Percentiles rank a stretch among this genome's conserved stretches.
phyloP scores from a whole-genome alignment of 2,113 vertebrate species.

The Sorex fumeus region DNA sequence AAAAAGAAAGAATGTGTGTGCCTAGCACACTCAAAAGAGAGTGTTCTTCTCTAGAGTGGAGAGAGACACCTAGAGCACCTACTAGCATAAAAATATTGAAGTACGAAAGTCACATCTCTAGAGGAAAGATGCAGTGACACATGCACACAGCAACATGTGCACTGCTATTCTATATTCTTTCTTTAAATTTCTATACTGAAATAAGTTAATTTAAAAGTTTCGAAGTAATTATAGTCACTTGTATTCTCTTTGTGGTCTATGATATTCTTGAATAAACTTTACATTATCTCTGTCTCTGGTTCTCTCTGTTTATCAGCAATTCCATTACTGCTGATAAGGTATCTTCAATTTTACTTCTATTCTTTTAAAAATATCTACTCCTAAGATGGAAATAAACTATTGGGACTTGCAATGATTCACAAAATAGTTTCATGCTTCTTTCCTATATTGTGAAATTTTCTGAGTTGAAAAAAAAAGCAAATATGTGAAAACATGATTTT shows the following conservation, averaged over 20 bases:
- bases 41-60: too few species aligned
- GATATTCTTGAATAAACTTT: background rate
- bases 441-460: slow-evolving; percentile 25
- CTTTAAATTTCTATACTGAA: background rate
- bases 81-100: too few species aligned
- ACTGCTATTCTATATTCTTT: background rate
- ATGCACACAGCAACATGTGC: too few species aligned
- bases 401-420: background rate
- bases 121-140: too few species aligned
- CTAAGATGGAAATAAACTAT: background rate
- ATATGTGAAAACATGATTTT: background rate
- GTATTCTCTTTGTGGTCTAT: background rate
- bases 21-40: too few species aligned
- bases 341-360: background rate
- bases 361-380: background rate
- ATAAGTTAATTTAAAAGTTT: background rate
- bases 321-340: background rate
- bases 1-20: too few species aligned
- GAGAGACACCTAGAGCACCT: too few species aligned
- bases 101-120: too few species aligned
- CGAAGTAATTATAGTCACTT: background rate
- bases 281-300: background rate
- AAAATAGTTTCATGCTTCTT: slow-evolving; percentile 25
- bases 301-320: background rate
- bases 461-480: background rate